Percentiles rank a stretch among this genome's conserved stretches.
These are phyloP conservation scores for Pedionomus torquatus DNA, from an alignment of 2,113 vertebrate species.

Conservation along the genomic window DNA sequence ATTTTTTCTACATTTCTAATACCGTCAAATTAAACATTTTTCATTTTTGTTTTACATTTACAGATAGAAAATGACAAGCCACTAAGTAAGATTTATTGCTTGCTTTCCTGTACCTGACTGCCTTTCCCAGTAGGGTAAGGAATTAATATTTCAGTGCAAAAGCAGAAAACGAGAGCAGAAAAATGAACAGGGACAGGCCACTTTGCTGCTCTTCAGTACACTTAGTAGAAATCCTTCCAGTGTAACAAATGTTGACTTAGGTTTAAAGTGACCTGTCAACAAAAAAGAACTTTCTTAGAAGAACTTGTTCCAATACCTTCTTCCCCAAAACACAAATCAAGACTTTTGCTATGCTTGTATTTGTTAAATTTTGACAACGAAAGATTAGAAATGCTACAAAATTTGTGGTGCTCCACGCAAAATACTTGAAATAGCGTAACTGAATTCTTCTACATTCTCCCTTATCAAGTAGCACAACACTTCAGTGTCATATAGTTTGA, in stretches of 20 bases:
- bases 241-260: constrained; percentile 4
- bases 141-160: constrained; percentile 60
- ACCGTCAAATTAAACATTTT: constrained; percentile 54
- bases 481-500: background rate
- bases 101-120: constrained; percentile 53
- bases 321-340: background rate
- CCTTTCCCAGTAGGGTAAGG: constrained; percentile 52
- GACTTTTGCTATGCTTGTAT: background rate
- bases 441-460: background rate
- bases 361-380: background rate
- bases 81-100: constrained; percentile 74
- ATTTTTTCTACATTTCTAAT: constrained; percentile 46
- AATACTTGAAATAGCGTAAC: accelerated
- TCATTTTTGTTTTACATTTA: constrained; percentile 46
- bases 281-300: constrained; percentile 31
- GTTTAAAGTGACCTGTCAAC: constrained; percentile 29
- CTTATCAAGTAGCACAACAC: background rate
- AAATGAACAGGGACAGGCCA: constrained; percentile 48
- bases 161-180: constrained; percentile 47
- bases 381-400: background rate
- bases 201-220: constrained; percentile 16
- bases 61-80: constrained; percentile 63
- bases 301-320: background rate
- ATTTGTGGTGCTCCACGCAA: background rate
- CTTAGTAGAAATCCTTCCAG: constrained; percentile 41